These are phyloP conservation scores for Dicyrtoma fusca DNA, from an alignment of 2,888 invertebrate species.

Conservation along the genomic window DNA sequence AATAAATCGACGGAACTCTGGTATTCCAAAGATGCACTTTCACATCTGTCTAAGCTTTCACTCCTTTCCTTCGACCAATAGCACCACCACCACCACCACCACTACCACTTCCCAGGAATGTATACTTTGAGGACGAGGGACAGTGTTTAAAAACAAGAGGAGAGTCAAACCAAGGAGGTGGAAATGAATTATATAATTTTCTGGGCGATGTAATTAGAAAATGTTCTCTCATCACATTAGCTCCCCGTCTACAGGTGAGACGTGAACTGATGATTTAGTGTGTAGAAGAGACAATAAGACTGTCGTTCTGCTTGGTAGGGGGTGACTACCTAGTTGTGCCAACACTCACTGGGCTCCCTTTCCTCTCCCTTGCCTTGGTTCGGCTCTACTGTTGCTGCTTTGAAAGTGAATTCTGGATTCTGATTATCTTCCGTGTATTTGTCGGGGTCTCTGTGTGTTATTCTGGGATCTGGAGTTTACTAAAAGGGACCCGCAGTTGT, in stretches of 20 bases:
- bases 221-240: background rate
- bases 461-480: background rate
- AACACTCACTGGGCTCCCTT: background rate
- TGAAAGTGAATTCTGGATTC: background rate
- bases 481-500: background rate
- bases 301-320: slow-evolving; percentile 5
- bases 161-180: background rate
- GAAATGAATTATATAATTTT: slow-evolving; percentile 10
- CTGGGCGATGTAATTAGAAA: slow-evolving; percentile 14
- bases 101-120: too few relatives aligned
- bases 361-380: too few relatives aligned
- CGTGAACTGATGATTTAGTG: slow-evolving; percentile 22
- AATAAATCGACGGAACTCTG: too few relatives aligned
- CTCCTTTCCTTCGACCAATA: too few relatives aligned
- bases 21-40: too few relatives aligned
- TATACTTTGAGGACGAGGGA: too few relatives aligned
- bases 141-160: too few relatives aligned
- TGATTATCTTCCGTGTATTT: background rate
- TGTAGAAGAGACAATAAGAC: slow-evolving; percentile 4
- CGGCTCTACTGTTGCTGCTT: too few relatives aligned
- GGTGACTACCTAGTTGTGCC: background rate
- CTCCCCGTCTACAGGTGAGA: background rate
- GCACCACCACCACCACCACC: too few relatives aligned
- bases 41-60: too few relatives aligned
- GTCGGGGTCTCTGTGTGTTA: background rate